A percentile compares a stretch with the other conserved stretches of the same genome.
Conservation (phyloP, 2,888 invertebrate species). For the Taenaris catops region DNA sequence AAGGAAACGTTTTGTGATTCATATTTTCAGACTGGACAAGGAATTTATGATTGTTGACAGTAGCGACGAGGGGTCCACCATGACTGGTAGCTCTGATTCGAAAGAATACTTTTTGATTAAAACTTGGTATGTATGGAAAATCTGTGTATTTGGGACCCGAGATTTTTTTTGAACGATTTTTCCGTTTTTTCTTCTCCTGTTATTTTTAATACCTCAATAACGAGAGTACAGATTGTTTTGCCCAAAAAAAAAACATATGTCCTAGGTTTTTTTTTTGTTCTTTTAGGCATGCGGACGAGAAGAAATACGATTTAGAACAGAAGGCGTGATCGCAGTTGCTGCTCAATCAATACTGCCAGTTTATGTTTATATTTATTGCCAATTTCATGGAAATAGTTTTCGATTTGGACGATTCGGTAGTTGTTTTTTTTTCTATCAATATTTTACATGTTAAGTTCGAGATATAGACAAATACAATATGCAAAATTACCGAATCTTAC, state of each 20-base stretch:
- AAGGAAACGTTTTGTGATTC: constrained; percentile 37
- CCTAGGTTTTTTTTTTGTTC: constrained; percentile 27
- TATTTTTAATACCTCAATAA: neutral
- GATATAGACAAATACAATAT: too few species aligned
- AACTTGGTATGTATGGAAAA: constrained; percentile 62
- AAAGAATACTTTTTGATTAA: constrained; percentile 61
- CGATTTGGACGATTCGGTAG: too few species aligned
- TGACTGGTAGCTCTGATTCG: constrained; percentile 43
- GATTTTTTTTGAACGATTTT: constrained; percentile 1
- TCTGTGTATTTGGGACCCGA: neutral
- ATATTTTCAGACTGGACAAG: constrained; percentile 66
- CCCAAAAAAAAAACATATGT: too few species aligned
- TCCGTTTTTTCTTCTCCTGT: neutral
- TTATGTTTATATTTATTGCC: constrained; percentile 13
- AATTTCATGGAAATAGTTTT: too few species aligned
- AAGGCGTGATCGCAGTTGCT: constrained; percentile 48
- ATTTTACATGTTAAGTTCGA: too few species aligned
- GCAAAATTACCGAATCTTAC: too few species aligned
- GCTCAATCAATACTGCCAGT: constrained; percentile 20
- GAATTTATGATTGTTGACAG: constrained; percentile 60
- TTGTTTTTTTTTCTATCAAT: too few species aligned
- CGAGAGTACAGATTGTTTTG: too few species aligned
- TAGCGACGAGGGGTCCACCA: constrained; percentile 59
- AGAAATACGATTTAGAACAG: constrained; percentile 64
- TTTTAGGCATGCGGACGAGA: constrained; percentile 68